phyloP scores from a whole-genome alignment of 2,113 vertebrate genomes.

The Erythrocercus mccallii region DNA sequence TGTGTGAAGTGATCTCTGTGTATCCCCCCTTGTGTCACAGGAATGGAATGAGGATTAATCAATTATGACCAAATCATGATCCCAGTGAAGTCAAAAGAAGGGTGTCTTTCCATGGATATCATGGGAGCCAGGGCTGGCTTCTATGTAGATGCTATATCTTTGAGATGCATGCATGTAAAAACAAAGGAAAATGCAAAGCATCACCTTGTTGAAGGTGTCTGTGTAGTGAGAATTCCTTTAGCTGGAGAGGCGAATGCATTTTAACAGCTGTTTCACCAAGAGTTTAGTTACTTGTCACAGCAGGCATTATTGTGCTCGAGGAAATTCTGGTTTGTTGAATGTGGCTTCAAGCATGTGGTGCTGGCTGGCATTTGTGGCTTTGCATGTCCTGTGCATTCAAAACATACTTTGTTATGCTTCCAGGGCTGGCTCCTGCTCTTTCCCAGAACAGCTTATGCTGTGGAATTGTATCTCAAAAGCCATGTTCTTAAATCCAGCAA shows the following conservation, averaged over 20 bases:
- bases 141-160: not conserved
- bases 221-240: not conserved
- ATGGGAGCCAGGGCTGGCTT: not conserved
- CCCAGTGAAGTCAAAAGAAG: not conserved
- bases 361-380: not conserved
- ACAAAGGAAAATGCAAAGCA: not conserved
- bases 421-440: not conserved
- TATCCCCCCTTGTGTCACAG: conserved; percentile 3
- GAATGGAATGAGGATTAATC: conserved; percentile 34
- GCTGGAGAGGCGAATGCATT: not conserved
- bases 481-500: not conserved
- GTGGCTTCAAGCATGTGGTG: not conserved
- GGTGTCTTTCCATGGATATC: not conserved
- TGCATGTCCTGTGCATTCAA: conserved; percentile 1
- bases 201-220: not conserved
- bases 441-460: not conserved
- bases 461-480: not conserved
- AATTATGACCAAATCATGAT: not conserved
- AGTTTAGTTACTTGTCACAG: not conserved
- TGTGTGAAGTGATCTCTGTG: not conserved
- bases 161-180: not conserved
- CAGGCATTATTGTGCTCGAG: not conserved
- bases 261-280: not conserved
- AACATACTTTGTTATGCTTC: not conserved
- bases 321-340: not conserved